Conservation (phyloP, 2,888 invertebrate genomes). For the Agriopis marginaria region DNA sequence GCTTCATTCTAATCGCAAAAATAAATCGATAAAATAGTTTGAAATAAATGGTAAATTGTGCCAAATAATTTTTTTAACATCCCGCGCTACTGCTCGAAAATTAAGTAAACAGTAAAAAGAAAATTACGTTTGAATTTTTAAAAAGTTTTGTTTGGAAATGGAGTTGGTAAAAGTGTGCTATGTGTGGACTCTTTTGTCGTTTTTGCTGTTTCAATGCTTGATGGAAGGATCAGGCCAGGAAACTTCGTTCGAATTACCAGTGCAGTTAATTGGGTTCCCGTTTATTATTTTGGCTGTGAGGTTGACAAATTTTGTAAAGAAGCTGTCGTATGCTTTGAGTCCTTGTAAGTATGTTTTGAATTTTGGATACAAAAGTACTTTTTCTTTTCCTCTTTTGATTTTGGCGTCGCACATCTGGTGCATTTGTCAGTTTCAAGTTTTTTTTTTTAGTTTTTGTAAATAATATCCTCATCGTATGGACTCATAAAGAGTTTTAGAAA, state of each 20-base stretch:
- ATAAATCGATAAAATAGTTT: slow-evolving; percentile 6
- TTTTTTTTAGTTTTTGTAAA: too few relatives aligned
- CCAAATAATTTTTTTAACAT: not conserved
- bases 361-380: not conserved
- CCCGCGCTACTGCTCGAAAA: not conserved
- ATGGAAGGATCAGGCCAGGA: slow-evolving; percentile 68
- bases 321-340: slow-evolving; percentile 91
- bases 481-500: too few relatives aligned
- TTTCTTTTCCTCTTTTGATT: not conserved
- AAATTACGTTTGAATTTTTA: slow-evolving; percentile 12
- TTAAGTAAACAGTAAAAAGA: not conserved
- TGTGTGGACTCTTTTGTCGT: slow-evolving; percentile 64
- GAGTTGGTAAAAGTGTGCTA: slow-evolving; percentile 72
- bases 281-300: slow-evolving; percentile 93
- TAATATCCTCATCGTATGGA: too few relatives aligned
- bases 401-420: too few relatives aligned
- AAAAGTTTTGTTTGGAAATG: slow-evolving; percentile 56
- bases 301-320: slow-evolving; percentile 93
- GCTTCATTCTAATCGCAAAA: slow-evolving; percentile 19
- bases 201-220: slow-evolving; percentile 70
- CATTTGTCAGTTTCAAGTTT: too few relatives aligned
- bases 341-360: slow-evolving; percentile 46
- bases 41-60: slow-evolving; percentile 6
- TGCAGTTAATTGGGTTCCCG: slow-evolving; percentile 94
- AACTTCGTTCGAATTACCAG: slow-evolving; percentile 87